These are phyloP conservation scores for Gasteruption jaculator DNA, from an alignment of 2,888 invertebrate genomes.

Conservation along the genomic window DNA sequence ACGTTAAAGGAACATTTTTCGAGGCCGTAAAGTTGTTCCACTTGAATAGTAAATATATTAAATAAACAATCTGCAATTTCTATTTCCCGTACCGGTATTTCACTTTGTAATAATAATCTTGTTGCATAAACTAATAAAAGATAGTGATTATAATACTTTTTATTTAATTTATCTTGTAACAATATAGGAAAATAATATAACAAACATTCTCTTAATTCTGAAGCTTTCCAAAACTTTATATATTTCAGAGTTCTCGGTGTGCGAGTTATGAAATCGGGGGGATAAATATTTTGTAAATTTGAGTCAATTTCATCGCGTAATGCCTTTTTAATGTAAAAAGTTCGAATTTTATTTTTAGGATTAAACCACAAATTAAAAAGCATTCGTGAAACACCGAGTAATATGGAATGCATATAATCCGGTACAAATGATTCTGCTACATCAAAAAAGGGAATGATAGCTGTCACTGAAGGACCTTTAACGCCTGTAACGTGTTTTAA, in stretches of 20 bases:
- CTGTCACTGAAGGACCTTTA: background rate
- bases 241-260: too few species aligned
- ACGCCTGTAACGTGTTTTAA: constrained; percentile 12
- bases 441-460: constrained; percentile 6
- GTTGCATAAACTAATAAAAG: constrained; percentile 3
- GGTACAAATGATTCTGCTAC: constrained; percentile 4
- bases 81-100: constrained; percentile 4
- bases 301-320: constrained; percentile 2
- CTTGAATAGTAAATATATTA: too few species aligned
- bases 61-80: constrained; percentile 9
- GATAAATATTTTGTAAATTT: constrained; percentile 1
- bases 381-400: constrained; percentile 5
- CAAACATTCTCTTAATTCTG: constrained; percentile 5
- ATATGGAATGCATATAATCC: constrained; percentile 12
- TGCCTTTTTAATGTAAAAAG: constrained; percentile 10
- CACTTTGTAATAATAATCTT: constrained; percentile 8
- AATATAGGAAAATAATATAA: background rate
- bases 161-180: constrained; percentile 3
- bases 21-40: constrained; percentile 12
- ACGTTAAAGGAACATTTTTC: constrained; percentile 13
- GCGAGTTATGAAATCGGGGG: too few species aligned
- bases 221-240: too few species aligned
- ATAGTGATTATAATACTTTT: constrained; percentile 12
- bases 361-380: constrained; percentile 5
- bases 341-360: background rate